Base-by-base conservation (phyloP, 2,113 vertebrate genomes). In the Connochaetes taurinus region DNA sequence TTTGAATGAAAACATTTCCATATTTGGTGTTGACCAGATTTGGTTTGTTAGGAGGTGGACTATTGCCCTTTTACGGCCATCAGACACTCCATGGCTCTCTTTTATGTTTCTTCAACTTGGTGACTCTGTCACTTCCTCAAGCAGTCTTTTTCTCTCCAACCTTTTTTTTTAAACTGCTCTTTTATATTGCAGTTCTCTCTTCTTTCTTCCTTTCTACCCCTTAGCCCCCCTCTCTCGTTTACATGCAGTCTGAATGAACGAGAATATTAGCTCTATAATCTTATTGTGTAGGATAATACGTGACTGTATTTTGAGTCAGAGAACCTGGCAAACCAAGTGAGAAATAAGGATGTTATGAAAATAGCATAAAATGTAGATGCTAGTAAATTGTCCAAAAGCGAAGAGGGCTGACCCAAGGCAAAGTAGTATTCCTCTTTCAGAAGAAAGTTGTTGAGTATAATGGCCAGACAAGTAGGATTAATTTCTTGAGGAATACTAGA, bases 1-100 rank as follows among this genome's bases (percentile, higher is more conserved):
- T 96, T 93, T 93, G 52, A 98, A 50, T n/a, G 89, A 90, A 97
- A 97, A 90, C 87, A 95, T 87, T 97, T 81, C 94, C 84, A 14
- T 95, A 89, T 96, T 96, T 96, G 97, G 96, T 16, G 43, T 14
- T 97, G 94, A 62, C 87, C 83, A 85, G 71, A 92, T 97, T 91
- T 96, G 90, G 83, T 82, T 93, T 87, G 87, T 83, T 57, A 74
- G 62, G 74, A 92, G 84, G 45, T 92, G 5, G 88, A 74, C 74
- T 95, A 0, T 91, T 97, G 55, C 31, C 95, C 89, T 97, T 97
- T 96, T 95, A 94, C 93, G 86, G 97, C 31, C 19, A 29, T 89
- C 62, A 52, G 40, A 33, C n/a, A 31, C 82, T 78, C 78, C 33
- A 45, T 74, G 62, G 36, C 80, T 87, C 90, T 81, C 62, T 58